phyloP scores from a whole-genome alignment of 2,113 vertebrate species.

The Calidris pygmaea region DNA sequence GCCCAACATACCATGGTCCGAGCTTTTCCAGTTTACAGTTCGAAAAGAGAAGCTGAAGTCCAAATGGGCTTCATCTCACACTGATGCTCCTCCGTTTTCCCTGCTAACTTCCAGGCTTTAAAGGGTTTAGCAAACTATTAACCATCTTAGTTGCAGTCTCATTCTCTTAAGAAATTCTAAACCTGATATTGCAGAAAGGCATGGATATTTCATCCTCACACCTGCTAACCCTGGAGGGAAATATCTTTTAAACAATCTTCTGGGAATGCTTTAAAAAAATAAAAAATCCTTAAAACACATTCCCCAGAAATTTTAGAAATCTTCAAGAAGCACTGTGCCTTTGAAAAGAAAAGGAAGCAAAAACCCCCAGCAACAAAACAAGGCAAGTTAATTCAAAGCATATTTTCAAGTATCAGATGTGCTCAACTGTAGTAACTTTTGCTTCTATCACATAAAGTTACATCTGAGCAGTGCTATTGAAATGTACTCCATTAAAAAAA shows the following conservation, averaged over 20 bases:
- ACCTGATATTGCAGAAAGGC: slow-evolving; percentile 60
- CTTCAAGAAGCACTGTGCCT: slow-evolving; percentile 31
- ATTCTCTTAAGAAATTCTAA: slow-evolving; percentile 51
- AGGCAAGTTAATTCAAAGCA: slow-evolving; percentile 47
- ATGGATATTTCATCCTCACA: slow-evolving; percentile 59
- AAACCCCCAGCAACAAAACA: neutral
- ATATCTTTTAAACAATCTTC: slow-evolving; percentile 60
- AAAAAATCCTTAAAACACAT: slow-evolving; percentile 24
- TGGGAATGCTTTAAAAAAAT: slow-evolving; percentile 42
- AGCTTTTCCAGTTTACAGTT: neutral
- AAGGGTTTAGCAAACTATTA: slow-evolving; percentile 31
- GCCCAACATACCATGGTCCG: fast-evolving
- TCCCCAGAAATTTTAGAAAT: slow-evolving; percentile 55
- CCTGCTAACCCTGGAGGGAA: slow-evolving; percentile 67
- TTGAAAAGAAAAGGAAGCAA: slow-evolving; percentile 53
- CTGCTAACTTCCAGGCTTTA: slow-evolving; percentile 16
- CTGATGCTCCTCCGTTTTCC: fast-evolving
- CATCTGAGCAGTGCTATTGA: neutral
- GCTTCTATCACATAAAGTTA: neutral
- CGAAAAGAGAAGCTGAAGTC: neutral
- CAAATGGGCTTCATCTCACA: neutral
- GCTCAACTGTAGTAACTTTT: neutral
- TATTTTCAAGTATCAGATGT: slow-evolving; percentile 28
- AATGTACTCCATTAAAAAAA: neutral
- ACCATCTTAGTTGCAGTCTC: slow-evolving; percentile 12